Evolutionary conservation across 1,140 invertebrate genomes (phyloP), one percentile per base, ranked within the genome.

Genomic region (Sycophila sp.): DNA sequence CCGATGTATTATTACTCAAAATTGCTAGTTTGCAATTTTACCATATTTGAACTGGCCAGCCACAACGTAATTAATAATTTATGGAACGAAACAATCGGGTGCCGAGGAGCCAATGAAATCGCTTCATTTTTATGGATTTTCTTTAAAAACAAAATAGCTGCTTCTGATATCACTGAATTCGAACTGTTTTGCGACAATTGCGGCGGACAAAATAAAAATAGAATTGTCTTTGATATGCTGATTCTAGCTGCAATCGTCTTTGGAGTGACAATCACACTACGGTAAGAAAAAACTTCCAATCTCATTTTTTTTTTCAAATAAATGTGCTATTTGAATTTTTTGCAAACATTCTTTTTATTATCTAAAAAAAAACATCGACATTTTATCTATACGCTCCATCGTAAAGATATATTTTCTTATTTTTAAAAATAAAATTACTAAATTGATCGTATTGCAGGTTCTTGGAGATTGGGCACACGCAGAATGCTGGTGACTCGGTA

Each of bases 21-120:
- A 22, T 13, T 70, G 17, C 22, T 15, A 15, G 38, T 70, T 2
- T 70, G 58, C 45, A 70, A 70, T 56, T 70, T 70, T 26, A 55
- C 68, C 0, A 38, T 70, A 17, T 62, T 59, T 72, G 76, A 85
- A 47, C 55, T 81, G 13, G 66, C 55, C 15, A 76, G 63, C 13
- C 71, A 78, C 32, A 68, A 74, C 64, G 77, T 73, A 5, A 58
- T 72, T 45, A 84, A 83, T 59, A 86, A 79, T 73, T 73, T 85
- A 42, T 87, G 86, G 84, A 75, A 83, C 73, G 86, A 88, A 74
- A 73, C 71, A 2, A 68, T 82, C 51, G 86, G 72, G 13, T 79
- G 81, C 28, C 73, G 84, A 42, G 47, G 30, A 71, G 15, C 51
- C 13, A 55, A 55, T 30, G 51, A 55, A 32, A 55, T 55, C 6